Base-by-base conservation (phyloP, 2,888 invertebrate genomes). In the Lasioglossum lativentre region DNA sequence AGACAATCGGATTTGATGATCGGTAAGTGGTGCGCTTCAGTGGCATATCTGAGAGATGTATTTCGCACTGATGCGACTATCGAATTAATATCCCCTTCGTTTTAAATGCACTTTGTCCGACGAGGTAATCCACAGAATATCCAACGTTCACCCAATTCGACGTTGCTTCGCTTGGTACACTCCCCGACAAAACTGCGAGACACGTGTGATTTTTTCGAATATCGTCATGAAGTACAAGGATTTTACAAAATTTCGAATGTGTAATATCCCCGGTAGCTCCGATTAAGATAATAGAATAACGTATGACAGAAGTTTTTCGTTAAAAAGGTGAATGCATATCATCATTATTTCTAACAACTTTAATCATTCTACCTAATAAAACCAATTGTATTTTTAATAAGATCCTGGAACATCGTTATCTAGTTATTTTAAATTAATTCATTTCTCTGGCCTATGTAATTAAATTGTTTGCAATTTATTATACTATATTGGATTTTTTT, bases 81-180 rank as follows among this genome's bases (percentile, higher is more conserved):
- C 42, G 45, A 73, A 86, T 86, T 86, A 85, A 86, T 85, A 78
- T 52, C 38, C 83, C 52, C 38, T 78, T 81, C 79, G 40, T 86
- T 78, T 59, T 68, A 68, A 59, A 80, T 45, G 71, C 77, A 34
- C 76, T 75, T 78, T 42, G 78, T 47, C 73, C 75, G 78, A 85
- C 23, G 47, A 75, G 85, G n/a, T 77, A 45, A 78, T 85, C 40
- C 76, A 79, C 45, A 66, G 83, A 76, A 80, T 79, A 75, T 59
- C 30, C 76, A 52, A 47, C 80, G 78, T 68, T 86, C 77, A 80
- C 75, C 74, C 76, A 56, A 72, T 80, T 79, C 83, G 73, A 23
- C 52, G 30, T 63, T 56, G 23, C n/a, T 12, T 12, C 56, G 56
- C n/a, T 12, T 12, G 4, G 4, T 56, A 56, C n/a, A n/a, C n/a